A percentile compares a stretch with the other conserved stretches of the same genome.
phyloP scores from a whole-genome alignment of 30 jellyfish, hydroid and myxozoan genomes.

The Chrysaora quinquecirrha region DNA sequence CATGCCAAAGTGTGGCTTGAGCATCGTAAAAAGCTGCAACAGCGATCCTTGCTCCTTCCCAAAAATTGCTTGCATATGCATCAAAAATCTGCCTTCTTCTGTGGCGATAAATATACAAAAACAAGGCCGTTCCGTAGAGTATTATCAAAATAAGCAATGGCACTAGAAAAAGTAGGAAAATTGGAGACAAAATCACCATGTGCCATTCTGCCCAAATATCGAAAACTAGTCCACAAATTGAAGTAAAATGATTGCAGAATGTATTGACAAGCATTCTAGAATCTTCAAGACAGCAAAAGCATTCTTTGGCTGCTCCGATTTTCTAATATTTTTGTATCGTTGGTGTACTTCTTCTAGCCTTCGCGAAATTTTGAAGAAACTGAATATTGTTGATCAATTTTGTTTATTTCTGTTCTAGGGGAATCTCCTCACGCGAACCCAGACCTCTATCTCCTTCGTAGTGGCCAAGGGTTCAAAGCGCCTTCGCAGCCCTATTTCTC shows the following conservation, averaged over 20 bases:
- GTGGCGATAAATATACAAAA: slow-evolving; percentile 86
- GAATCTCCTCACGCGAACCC: slow-evolving; percentile 34
- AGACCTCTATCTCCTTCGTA: too few species aligned
- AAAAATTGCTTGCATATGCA: slow-evolving; percentile 85
- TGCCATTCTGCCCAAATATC: slow-evolving; percentile 94
- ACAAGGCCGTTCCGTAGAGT: slow-evolving; percentile 92
- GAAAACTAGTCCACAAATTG: slow-evolving; percentile 58
- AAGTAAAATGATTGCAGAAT: slow-evolving; percentile 54
- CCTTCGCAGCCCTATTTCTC: too few species aligned
- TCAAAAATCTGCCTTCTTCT: slow-evolving; percentile 84
- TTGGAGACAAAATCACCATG: slow-evolving; percentile 88
- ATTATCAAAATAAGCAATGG: slow-evolving; percentile 77
- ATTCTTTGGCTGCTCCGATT: too few species aligned
- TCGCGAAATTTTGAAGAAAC: too few species aligned
- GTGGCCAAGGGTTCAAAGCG: too few species aligned
- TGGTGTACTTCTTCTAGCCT: too few species aligned
- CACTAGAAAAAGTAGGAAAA: slow-evolving; percentile 68
- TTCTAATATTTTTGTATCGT: too few species aligned
- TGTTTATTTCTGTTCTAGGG: slow-evolving; percentile 17
- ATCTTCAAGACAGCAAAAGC: background rate
- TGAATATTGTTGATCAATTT: background rate
- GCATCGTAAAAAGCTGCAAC: slow-evolving; percentile 92
- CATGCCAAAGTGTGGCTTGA: slow-evolving; percentile 97
- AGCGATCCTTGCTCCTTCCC: slow-evolving; percentile 97
- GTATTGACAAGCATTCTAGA: slow-evolving; percentile 31